Conservation (phyloP, 1,140 invertebrate genomes). For the Bradynema listronoti region DNA sequence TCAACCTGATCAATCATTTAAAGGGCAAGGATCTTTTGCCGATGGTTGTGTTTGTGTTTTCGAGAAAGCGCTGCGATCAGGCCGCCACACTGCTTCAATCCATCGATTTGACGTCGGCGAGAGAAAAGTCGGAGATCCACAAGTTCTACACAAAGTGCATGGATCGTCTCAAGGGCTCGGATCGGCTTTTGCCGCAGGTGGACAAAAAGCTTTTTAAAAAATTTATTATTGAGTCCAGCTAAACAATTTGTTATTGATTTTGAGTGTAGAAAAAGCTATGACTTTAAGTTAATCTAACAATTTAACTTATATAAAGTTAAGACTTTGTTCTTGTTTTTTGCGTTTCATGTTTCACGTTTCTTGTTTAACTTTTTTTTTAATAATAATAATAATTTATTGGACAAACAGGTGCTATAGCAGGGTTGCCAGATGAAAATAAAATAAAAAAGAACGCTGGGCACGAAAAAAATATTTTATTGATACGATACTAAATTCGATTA, state of each 20-base stretch:
- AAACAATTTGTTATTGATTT: neutral
- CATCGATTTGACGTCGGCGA: conserved; percentile 73
- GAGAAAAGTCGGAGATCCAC: conserved; percentile 75
- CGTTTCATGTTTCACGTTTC: too few relatives aligned
- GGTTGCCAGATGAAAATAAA: too few relatives aligned
- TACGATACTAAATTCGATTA: too few relatives aligned
- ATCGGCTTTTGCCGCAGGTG: conserved; percentile 78
- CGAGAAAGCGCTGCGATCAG: conserved; percentile 73
- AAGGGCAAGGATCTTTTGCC: conserved; percentile 76
- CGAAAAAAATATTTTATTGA: too few relatives aligned
- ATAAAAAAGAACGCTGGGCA: too few relatives aligned
- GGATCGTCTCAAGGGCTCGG: conserved; percentile 73
- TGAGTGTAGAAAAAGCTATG: too few relatives aligned
- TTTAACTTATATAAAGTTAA: too few relatives aligned
- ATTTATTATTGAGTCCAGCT: neutral
- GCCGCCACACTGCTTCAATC: conserved; percentile 67
- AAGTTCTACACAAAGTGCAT: conserved; percentile 77
- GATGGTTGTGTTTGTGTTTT: conserved; percentile 75
- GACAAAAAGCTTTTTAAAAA: neutral
- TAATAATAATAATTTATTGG: too few relatives aligned
- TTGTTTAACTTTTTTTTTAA: too few relatives aligned
- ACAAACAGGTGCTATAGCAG: too few relatives aligned
- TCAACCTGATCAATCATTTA: conserved; percentile 73
- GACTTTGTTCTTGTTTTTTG: too few relatives aligned
- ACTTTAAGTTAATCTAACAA: too few relatives aligned